phyloP scores from a whole-genome alignment of 2,797 vertebrate species.

The Garrulus glandarius region DNA sequence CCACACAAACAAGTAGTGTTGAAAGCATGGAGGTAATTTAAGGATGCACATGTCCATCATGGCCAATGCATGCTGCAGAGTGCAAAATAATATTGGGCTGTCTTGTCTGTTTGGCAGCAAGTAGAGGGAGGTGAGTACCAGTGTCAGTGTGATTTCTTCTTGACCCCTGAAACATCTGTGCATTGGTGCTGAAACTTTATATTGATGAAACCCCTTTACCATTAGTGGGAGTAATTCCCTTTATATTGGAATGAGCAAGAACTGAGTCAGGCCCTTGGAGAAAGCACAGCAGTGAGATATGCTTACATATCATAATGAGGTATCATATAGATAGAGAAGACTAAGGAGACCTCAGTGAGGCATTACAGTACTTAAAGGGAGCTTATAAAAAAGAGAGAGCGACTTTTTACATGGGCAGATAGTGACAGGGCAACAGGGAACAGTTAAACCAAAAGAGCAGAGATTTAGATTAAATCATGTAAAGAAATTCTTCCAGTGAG shows the following conservation, averaged over 20 bases:
- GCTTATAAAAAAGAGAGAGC: not conserved
- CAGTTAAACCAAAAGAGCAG: not conserved
- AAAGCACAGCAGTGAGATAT: not conserved
- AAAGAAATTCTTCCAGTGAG: not conserved
- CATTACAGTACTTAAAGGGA: not conserved
- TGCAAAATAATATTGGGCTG: not conserved
- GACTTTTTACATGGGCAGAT: not conserved
- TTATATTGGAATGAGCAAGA: not conserved
- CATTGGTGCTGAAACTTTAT: not conserved
- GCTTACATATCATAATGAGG: not conserved
- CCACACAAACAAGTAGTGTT: not conserved
- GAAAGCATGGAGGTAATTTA: not conserved
- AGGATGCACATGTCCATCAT: rapidly evolving
- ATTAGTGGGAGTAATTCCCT: not conserved
- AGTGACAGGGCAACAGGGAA: not conserved
- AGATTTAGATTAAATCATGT: not conserved
- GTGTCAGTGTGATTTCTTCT: not conserved
- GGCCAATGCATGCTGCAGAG: not conserved
- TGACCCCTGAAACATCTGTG: not conserved
- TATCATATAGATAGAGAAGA: not conserved
- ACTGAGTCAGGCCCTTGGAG: not conserved
- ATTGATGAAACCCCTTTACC: not conserved
- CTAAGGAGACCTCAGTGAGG: not conserved
- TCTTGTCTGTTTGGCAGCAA: not conserved
- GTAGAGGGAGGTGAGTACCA: not conserved